Base-by-base conservation (phyloP, 2,888 invertebrate species). In the Eristalis arbustorum region DNA sequence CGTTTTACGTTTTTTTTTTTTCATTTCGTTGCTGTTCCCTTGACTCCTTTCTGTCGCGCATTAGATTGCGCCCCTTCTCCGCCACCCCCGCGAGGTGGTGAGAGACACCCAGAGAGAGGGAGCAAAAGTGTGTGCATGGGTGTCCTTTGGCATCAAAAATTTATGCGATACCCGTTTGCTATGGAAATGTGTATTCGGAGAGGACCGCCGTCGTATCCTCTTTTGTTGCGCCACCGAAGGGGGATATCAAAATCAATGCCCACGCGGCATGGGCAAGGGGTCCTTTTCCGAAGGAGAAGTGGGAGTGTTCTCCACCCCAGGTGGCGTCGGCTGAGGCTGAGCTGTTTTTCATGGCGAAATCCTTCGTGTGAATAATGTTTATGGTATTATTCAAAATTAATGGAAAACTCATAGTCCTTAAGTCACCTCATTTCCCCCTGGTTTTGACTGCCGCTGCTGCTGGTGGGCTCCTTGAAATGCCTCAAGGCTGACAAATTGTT, bases 401-500 rank as follows among this genome's bases (percentile, higher is more conserved):
- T 87, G 78, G 82, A 81, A 81, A 81, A 81, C 74, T 85, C 85
- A 78, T 78, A 85, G 82, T 77, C 82, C 81, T 85, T 77, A 85
- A 85, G 77, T 77, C 82, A 85, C 85, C 85, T 85, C 77, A 71
- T 78, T 82, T 85, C 77, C 85, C 69, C 67, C 49, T 42, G 77
- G 69, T 49, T 31, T 31, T 42, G 22, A 49, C 31, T 67, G 40
- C 14, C n/a, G 25, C 49, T 67, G 67, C 14, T 25, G 10, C 34
- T 31, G 31, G 28, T 18, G 13, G 66, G 57, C 74, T 79, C 87
- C 78, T 87, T 83, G 78, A 83, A 83, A 75, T 74, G 78, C 78
- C 78, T 83, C 87, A 87, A 87, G 87, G 87, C 83, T 87, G 83
- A 79, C 87, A 87, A 87, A 87, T 87, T 87, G 87, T 87, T 87